Evolutionary conservation across 2,113 vertebrate species (phyloP).

Genomic region (Pantherophis guttatus): DNA sequence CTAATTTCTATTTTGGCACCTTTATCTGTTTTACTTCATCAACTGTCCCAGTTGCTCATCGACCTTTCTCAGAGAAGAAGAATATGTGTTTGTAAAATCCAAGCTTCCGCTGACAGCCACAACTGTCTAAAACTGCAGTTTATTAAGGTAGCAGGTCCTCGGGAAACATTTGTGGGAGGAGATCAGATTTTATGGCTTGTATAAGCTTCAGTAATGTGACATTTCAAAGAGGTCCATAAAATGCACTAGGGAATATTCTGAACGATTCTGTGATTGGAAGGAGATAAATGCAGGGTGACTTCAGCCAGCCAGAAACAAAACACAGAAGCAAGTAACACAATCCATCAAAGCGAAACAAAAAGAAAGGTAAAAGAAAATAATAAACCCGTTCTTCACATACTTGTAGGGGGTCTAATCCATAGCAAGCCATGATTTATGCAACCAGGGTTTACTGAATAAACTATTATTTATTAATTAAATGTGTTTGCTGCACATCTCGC

Average conservation of each 20-base stretch:
- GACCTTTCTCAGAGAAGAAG: not conserved
- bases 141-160: conserved; percentile 48
- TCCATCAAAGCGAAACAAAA: not conserved
- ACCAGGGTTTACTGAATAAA: not conserved
- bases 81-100: conserved; percentile 20
- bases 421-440: not conserved
- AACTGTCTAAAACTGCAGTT: conserved; percentile 41
- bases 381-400: not conserved
- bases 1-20: not conserved
- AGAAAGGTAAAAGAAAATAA: not conserved
- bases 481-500: not conserved
- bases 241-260: not conserved
- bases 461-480: not conserved
- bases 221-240: conserved; percentile 57
- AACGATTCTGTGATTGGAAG: conserved; percentile 18
- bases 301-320: not conserved
- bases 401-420: not conserved
- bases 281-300: not conserved
- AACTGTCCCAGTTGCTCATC: conserved; percentile 42
- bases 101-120: accelerated
- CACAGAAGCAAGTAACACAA: not conserved
- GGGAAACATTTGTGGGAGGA: conserved; percentile 45
- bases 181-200: conserved; percentile 55
- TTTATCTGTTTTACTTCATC: conserved; percentile 21
- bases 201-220: conserved; percentile 41